phyloP scores from a whole-genome alignment of 37 sponge, comb jelly and placozoan species.

The Oopsacas minuta region DNA sequence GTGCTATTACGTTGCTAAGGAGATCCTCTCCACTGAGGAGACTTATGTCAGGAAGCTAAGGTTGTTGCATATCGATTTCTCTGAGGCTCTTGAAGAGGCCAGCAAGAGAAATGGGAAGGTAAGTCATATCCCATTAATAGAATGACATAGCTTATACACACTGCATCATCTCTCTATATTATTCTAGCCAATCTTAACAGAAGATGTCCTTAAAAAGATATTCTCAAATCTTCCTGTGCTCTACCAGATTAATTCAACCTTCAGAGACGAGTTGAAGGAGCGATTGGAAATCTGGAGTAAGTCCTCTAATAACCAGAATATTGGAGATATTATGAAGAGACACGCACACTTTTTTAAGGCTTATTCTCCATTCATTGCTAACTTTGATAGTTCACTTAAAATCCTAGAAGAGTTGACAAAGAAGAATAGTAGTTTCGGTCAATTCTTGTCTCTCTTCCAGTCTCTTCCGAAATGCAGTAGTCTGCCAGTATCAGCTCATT shows the following conservation, averaged over 20 bases:
- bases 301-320: background rate
- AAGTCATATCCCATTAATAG: background rate
- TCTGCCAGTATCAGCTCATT: conserved; percentile 47
- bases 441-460: conserved; percentile 8
- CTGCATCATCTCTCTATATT: too few relatives aligned
- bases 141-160: too few relatives aligned
- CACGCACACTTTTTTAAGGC: conserved; percentile 24
- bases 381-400: conserved; percentile 62
- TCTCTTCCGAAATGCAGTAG: conserved; percentile 25
- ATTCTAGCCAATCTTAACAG: conserved; percentile 44
- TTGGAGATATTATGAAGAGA: background rate
- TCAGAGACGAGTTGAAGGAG: conserved; percentile 33
- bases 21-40: conserved; percentile 10
- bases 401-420: conserved; percentile 40
- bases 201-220: conserved; percentile 26
- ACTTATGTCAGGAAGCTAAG: background rate
- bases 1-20: conserved; percentile 14
- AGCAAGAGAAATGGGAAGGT: background rate
- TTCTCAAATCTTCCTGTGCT: conserved; percentile 58
- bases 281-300: conserved; percentile 50
- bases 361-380: conserved; percentile 57
- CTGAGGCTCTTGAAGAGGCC: background rate
- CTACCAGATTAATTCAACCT: conserved; percentile 35
- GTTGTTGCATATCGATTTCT: background rate
- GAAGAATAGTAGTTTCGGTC: conserved; percentile 48